Base-by-base conservation (phyloP, 92 coral and sea anemone species). In the Heliopora coerulea region DNA sequence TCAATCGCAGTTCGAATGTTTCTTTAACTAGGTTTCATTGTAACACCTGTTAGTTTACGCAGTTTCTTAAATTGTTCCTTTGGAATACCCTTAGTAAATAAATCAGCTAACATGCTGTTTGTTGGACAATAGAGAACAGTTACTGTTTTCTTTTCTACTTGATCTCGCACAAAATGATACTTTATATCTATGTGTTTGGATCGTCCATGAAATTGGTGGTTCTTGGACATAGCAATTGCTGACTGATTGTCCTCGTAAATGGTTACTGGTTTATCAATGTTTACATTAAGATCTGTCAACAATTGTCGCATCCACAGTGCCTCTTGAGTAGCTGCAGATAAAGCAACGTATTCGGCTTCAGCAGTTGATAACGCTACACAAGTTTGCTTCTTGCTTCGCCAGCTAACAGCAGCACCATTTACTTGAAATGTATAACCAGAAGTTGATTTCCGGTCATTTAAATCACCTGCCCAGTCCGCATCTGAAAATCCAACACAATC, bases 351-450 rank as follows among this genome's bases (percentile, higher is more conserved):
- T 10, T 59, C 33, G n/a, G 65, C 31, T 59, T 59, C 65, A 2
- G 85, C 87, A 0, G 87, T 86, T 6, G 90, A 86, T 41, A 86
- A 54, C 8, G 91, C 87, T 32, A 86, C 83, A 74, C 87, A 86
- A 20, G 79, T 40, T 57, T 82, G 86, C 48, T 82, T 86, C 82
- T 86, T 86, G 76, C 84, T 82, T 79, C 84, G 70, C 87, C 90
- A 86, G 83, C 90, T 86, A 49, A 78, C 62, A 56, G 82, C 80
- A 33, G 81, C 82, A 54, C 80, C 83, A 63, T 67, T 70, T 37
- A 82, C 63, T 35, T 86, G 87, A 34, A 86, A 83, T 18, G 35
- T 41, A 64, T 83, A 83, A 46, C 85, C 83, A 10, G 91, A 83
- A 14, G 87, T 68, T 11, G 85, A 86, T 81, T 86, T 83, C 25